Conservation (phyloP, 2,113 vertebrate species). For the Orthonyx spaldingii region DNA sequence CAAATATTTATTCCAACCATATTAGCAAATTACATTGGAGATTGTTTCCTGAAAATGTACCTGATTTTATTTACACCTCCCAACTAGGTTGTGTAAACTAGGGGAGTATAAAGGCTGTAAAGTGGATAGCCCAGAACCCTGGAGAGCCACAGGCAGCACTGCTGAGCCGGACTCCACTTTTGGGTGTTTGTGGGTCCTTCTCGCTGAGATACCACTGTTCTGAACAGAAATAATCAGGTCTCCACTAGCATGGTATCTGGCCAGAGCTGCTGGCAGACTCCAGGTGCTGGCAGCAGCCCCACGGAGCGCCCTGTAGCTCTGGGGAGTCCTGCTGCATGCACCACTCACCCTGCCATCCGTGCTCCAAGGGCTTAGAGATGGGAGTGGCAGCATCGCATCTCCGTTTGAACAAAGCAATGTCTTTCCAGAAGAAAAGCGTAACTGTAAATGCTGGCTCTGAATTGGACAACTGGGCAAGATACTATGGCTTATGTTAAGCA, state of each 20-base stretch:
- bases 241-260: neutral
- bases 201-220: neutral
- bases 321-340: neutral
- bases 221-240: neutral
- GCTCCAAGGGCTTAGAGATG: neutral
- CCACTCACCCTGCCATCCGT: rapidly evolving
- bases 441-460: neutral
- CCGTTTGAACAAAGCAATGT: neutral
- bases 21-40: neutral
- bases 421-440: neutral
- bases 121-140: neutral
- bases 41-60: neutral
- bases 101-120: neutral
- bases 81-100: neutral
- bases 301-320: rapidly evolving
- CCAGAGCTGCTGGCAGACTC: rapidly evolving
- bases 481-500: neutral
- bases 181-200: neutral
- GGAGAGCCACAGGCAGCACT: neutral
- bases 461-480: neutral
- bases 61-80: neutral
- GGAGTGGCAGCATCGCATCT: neutral
- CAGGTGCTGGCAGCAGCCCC: neutral
- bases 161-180: neutral
- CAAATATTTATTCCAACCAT: neutral